Percentiles rank a stretch among this genome's conserved stretches.
phyloP scores from a whole-genome alignment of 2,797 vertebrate species.

The Chloroceryle amazona region DNA sequence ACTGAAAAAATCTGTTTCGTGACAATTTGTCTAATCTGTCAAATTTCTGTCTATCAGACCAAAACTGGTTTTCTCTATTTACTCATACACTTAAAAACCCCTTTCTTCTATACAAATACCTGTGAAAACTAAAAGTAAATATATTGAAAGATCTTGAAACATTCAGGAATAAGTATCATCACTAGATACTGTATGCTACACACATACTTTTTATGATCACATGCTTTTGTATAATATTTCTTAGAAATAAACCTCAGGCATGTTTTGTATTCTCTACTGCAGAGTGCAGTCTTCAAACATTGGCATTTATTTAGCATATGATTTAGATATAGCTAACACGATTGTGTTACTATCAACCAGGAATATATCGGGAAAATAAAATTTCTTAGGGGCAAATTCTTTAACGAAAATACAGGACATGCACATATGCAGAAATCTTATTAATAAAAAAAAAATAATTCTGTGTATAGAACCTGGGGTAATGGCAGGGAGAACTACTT shows the following conservation, averaged over 20 bases:
- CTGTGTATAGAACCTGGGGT: not conserved
- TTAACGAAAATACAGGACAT: not conserved
- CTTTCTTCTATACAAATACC: not conserved
- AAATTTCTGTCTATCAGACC: not conserved
- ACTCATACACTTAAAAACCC: not conserved
- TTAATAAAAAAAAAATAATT: not conserved
- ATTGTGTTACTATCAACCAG: not conserved
- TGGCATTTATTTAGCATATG: not conserved
- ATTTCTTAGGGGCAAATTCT: conserved; percentile 18
- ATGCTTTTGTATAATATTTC: conserved; percentile 1
- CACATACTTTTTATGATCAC: not conserved
- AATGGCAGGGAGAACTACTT: not conserved
- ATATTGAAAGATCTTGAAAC: not conserved
- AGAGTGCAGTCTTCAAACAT: not conserved
- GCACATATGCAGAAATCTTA: not conserved
- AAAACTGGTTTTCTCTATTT: not conserved
- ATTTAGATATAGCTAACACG: not conserved
- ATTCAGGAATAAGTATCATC: not conserved
- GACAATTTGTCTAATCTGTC: not conserved
- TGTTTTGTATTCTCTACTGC: conserved; percentile 22
- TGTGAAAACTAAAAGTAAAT: not conserved
- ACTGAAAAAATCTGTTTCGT: not conserved
- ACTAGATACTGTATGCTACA: not conserved
- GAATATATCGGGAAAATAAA: not conserved
- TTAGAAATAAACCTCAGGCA: conserved; percentile 21